Percentiles rank a stretch among this genome's conserved stretches.
phyloP scores from a whole-genome alignment of 1,140 invertebrate genomes.

The Conopomorpha cramerella region DNA sequence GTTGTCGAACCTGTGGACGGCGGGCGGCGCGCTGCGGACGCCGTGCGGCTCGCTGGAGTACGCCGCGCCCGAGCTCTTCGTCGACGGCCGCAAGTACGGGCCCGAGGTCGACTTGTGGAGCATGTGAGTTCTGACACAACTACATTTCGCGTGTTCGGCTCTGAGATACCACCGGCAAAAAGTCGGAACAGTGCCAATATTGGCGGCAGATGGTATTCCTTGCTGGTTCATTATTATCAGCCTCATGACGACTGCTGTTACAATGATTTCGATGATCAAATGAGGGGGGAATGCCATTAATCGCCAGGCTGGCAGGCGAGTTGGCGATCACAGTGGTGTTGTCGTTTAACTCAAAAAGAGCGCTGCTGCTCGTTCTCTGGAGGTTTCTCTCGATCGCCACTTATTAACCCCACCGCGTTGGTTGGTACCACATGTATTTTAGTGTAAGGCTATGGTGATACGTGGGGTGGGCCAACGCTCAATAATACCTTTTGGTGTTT shows the following conservation, averaged over 20 bases:
- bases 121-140: slow-evolving; percentile 54
- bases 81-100: slow-evolving; percentile 66
- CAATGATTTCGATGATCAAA: too few species aligned
- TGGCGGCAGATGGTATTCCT: not conserved
- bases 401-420: too few species aligned
- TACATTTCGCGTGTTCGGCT: not conserved
- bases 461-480: too few species aligned
- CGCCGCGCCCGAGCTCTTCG: slow-evolving; percentile 74
- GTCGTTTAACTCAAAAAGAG: too few species aligned
- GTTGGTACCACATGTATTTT: too few species aligned
- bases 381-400: too few species aligned
- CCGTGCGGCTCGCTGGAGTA: slow-evolving; percentile 79
- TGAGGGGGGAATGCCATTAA: too few species aligned
- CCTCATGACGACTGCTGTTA: not conserved
- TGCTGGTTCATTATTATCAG: not conserved
- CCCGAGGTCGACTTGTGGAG: slow-evolving; percentile 80
- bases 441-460: too few species aligned
- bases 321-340: too few species aligned
- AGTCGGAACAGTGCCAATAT: not conserved
- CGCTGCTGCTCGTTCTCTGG: too few species aligned
- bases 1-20: slow-evolving; percentile 68
- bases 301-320: too few species aligned
- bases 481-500: too few species aligned
- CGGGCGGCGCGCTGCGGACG: slow-evolving; percentile 64
- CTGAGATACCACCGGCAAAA: not conserved